These are phyloP conservation scores for Rhabdomys dilectus DNA, from an alignment of 2,113 vertebrate genomes.

Conservation along the genomic window DNA sequence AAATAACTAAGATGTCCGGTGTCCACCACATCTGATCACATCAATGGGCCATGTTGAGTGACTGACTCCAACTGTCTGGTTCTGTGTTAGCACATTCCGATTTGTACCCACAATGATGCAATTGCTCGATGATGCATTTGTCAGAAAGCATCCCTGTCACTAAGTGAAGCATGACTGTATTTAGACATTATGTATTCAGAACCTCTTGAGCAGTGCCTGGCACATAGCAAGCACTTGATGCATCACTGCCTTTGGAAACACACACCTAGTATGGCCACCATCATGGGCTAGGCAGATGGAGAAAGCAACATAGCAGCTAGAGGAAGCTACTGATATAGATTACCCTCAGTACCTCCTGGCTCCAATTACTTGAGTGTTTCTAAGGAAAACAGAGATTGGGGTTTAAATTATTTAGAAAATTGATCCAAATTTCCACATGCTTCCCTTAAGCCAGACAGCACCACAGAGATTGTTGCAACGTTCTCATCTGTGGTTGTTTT, in stretches of 20 bases:
- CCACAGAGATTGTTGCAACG: not conserved
- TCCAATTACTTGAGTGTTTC: conserved; percentile 58
- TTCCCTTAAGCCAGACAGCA: conserved; percentile 35
- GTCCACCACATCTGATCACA: not conserved
- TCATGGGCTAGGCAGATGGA: not conserved
- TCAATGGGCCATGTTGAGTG: not conserved
- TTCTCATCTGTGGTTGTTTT: conserved; percentile 40
- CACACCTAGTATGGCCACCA: not conserved
- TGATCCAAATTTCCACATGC: conserved; percentile 14
- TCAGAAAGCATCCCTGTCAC: not conserved
- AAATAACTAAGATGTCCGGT: not conserved
- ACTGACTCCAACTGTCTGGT: not conserved
- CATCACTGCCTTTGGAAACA: not conserved
- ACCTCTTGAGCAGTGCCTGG: not conserved
- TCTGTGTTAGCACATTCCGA: not conserved
- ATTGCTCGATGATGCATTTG: not conserved
- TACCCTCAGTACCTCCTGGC: not conserved
- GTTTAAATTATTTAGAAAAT: conserved; percentile 76
- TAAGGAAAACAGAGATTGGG: conserved; percentile 41
- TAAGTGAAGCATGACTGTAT: not conserved
- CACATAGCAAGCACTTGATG: not conserved
- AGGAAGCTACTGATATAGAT: not conserved
- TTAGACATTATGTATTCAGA: not conserved
- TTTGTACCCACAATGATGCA: not conserved
- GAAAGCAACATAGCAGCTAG: not conserved